These are phyloP conservation scores for Panthera leo DNA, from an alignment of 2,113 vertebrate genomes.

Conservation along the genomic window DNA sequence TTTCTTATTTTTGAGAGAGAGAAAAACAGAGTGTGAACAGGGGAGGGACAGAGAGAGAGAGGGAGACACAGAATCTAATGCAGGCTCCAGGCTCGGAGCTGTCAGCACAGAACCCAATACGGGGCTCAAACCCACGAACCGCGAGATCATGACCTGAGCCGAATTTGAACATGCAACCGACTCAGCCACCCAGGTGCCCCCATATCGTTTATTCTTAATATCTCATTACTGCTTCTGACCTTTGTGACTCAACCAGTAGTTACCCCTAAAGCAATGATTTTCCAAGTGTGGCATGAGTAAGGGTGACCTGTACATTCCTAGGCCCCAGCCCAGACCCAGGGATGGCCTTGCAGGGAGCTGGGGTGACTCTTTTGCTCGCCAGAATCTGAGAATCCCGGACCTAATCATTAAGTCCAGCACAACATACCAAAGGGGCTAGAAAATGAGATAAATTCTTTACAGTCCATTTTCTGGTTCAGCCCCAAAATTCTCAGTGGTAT, in stretches of 20 bases:
- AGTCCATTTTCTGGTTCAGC: background rate
- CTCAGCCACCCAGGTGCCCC: too few species aligned
- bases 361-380: background rate
- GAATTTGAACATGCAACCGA: too few species aligned
- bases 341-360: background rate
- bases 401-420: background rate
- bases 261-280: background rate
- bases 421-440: background rate
- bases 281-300: background rate
- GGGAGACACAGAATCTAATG: too few species aligned
- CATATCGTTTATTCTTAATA: background rate
- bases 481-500: background rate
- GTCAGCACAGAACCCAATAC: too few species aligned
- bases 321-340: background rate
- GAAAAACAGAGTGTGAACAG: too few species aligned
- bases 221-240: background rate
- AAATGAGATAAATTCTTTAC: background rate
- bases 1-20: too few species aligned
- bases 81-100: too few species aligned
- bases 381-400: background rate
- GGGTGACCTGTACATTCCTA: too few species aligned
- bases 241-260: background rate
- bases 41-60: too few species aligned
- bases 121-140: too few species aligned
- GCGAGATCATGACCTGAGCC: too few species aligned